Percentiles rank a stretch among this genome's conserved stretches.
Conservation (phyloP, 1,140 invertebrate genomes). For the Papilio aristodemus region DNA sequence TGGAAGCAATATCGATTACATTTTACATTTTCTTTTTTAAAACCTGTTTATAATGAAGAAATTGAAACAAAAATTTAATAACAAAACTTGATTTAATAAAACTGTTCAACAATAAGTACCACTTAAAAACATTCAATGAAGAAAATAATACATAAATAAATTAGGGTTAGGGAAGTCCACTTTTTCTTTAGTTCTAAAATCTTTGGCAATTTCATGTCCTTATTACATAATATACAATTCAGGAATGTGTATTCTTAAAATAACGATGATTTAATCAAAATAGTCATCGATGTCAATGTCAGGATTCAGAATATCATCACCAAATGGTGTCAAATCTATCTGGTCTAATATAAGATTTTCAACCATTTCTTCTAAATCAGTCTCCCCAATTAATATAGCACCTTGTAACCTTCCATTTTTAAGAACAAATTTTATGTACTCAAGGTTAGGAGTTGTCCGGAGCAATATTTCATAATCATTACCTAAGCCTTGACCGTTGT, state of each 20-base stretch:
- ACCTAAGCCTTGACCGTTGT: conserved; percentile 94
- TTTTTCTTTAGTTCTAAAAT: no score
- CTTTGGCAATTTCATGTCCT: background rate
- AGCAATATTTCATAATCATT: conserved; percentile 93
- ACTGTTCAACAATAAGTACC: no score
- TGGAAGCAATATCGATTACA: no score
- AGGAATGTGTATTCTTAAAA: background rate
- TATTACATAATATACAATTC: background rate
- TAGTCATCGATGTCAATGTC: conserved; percentile 99
- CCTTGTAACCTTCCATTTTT: conserved; percentile 93
- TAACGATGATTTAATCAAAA: conserved; percentile 89
- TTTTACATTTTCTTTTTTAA: no score
- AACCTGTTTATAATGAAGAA: no score
- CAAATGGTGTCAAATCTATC: conserved; percentile 92
- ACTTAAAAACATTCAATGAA: no score
- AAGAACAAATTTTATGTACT: conserved; percentile 96
- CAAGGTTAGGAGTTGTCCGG: conserved; percentile 89
- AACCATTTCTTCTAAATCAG: conserved; percentile 98
- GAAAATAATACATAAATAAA: no score
- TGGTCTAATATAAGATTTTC: conserved; percentile 99
- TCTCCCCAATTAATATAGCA: conserved; percentile 97
- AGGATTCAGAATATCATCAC: conserved; percentile 96
- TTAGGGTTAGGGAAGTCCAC: no score
- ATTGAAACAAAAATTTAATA: no score
- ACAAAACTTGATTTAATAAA: no score